A percentile compares a stretch with the other conserved stretches of the same genome.
Conservation (phyloP, 2,797 vertebrate species). For the Ctenosaura bakeri region DNA sequence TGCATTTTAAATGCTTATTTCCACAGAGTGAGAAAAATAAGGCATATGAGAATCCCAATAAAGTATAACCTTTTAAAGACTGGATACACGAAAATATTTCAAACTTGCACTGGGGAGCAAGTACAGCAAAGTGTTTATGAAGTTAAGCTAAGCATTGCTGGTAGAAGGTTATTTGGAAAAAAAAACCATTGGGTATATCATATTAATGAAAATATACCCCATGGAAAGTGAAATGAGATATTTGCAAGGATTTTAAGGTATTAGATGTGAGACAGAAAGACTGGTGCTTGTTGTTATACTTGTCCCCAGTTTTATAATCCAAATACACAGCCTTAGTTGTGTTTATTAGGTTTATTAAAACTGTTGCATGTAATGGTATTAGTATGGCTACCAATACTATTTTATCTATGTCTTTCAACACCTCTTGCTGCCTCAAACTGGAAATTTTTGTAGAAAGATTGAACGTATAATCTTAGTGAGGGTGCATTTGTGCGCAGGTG, state of each 20-base stretch:
- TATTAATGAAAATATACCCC: constrained; percentile 20
- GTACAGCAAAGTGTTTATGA: constrained; percentile 25
- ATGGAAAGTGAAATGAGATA: constrained; percentile 40
- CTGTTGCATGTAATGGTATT: background rate
- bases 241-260: constrained; percentile 41
- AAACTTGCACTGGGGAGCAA: constrained; percentile 21
- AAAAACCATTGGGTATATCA: constrained; percentile 23
- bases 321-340: constrained; percentile 3
- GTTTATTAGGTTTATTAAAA: constrained; percentile 13
- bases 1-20: background rate
- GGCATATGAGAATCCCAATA: background rate
- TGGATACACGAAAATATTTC: constrained; percentile 11
- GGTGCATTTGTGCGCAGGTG: no score
- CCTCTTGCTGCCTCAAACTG: background rate
- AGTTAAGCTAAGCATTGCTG: background rate
- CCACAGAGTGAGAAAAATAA: background rate
- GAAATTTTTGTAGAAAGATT: background rate
- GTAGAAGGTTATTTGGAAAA: background rate
- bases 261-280: constrained; percentile 35
- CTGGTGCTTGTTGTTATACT: constrained; percentile 6
- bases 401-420: background rate
- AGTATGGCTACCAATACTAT: background rate
- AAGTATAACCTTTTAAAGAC: constrained; percentile 6
- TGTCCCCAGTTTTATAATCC: background rate
- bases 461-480: background rate